These are phyloP conservation scores for Trinorchestia longiramus DNA, from an alignment of 1,140 invertebrate species.

Conservation along the genomic window DNA sequence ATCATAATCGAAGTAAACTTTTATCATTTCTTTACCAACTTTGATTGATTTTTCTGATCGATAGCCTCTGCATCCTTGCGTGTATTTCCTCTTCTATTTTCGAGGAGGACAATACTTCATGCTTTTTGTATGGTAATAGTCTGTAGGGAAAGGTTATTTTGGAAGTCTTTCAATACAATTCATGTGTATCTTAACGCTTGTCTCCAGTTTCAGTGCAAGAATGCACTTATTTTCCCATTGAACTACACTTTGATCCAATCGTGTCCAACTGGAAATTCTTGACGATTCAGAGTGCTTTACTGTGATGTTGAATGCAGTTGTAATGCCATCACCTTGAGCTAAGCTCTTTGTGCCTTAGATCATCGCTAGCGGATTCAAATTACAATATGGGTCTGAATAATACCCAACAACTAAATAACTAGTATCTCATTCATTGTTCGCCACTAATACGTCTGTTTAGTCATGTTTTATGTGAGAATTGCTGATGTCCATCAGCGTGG, in stretches of 20 bases:
- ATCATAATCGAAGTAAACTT: neutral
- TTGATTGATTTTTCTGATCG: neutral
- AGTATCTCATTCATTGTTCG: neutral
- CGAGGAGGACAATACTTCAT: no score
- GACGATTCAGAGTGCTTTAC: neutral
- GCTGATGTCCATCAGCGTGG: no score
- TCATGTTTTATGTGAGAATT: neutral
- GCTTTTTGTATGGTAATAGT: no score
- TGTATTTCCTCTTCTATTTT: neutral
- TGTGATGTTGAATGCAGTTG: neutral
- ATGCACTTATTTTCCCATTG: neutral
- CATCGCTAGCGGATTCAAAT: neutral
- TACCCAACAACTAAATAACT: neutral
- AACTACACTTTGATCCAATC: no score
- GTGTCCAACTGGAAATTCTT: no score
- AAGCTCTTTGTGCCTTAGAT: neutral
- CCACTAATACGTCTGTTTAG: neutral
- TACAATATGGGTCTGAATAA: neutral
- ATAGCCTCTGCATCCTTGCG: neutral
- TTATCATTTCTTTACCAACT: neutral
- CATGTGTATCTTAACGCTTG: no score
- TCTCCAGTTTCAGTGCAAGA: no score
- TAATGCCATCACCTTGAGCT: neutral
- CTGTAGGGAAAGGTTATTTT: no score
- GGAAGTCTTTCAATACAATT: no score